These are phyloP conservation scores for Nicator chloris DNA, from an alignment of 2,113 vertebrate species.

Conservation along the genomic window DNA sequence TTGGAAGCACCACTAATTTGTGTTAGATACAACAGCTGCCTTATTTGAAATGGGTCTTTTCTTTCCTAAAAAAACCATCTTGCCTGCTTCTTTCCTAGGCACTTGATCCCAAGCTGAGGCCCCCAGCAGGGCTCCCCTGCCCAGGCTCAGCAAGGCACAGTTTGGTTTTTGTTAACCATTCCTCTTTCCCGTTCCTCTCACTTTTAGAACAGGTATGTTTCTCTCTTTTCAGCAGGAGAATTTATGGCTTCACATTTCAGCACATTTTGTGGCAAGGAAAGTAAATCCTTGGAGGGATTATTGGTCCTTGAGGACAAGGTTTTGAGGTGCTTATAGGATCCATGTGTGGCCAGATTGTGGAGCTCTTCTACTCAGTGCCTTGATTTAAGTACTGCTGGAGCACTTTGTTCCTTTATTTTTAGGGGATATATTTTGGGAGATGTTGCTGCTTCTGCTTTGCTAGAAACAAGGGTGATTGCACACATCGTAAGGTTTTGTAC, in stretches of 20 bases:
- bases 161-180: neutral
- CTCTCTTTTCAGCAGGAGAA: neutral
- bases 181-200: neutral
- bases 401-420: slow-evolving; percentile 1
- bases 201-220: neutral
- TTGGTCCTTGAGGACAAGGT: neutral
- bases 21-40: neutral
- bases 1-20: neutral
- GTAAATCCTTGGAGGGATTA: neutral
- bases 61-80: neutral
- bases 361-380: neutral
- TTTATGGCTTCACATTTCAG: neutral
- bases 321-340: neutral
- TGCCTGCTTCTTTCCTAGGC: neutral
- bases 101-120: neutral
- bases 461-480: slow-evolving; percentile 10
- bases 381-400: neutral
- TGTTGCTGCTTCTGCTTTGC: neutral
- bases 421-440: neutral
- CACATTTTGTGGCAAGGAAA: neutral
- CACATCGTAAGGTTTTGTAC: neutral
- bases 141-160: neutral
- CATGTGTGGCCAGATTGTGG: neutral
- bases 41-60: neutral
- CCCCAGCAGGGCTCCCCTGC: neutral